Evolutionary conservation across 2,113 vertebrate species (phyloP).

Genomic region (Cephalopholis sonnerati): DNA sequence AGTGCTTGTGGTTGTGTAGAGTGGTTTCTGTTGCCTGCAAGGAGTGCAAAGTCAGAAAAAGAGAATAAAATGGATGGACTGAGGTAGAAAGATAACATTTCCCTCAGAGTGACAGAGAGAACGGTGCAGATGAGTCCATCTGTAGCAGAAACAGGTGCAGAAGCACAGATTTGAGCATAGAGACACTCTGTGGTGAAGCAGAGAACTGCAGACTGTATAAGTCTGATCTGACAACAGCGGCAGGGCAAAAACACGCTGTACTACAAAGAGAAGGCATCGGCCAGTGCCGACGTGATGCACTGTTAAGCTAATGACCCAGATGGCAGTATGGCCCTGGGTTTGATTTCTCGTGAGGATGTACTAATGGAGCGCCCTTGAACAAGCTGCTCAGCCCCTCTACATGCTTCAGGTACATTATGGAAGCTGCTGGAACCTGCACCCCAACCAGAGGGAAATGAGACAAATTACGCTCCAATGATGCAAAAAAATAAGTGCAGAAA

Average conservation of each 20-base stretch:
- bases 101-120: background rate
- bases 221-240: background rate
- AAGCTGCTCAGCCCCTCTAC: background rate
- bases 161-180: conserved; percentile 63
- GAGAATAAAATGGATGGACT: background rate
- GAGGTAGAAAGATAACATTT: background rate
- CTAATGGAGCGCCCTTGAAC: background rate
- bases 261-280: background rate
- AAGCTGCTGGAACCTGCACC: background rate
- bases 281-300: conserved; percentile 9
- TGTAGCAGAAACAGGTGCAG: conserved; percentile 19
- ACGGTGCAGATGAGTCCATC: background rate
- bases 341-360: background rate
- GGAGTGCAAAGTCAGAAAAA: background rate
- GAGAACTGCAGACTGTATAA: conserved; percentile 51
- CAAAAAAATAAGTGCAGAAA: background rate
- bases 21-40: conserved; percentile 5
- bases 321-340: conserved; percentile 31
- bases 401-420: background rate
- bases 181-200: conserved; percentile 76
- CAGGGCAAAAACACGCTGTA: background rate
- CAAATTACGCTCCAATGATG: background rate
- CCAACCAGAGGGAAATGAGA: background rate
- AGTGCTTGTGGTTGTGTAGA: background rate
- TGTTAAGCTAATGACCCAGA: conserved; percentile 15